These are phyloP conservation scores for Mesitornis unicolor DNA, from an alignment of 2,113 vertebrate genomes.

Conservation along the genomic window DNA sequence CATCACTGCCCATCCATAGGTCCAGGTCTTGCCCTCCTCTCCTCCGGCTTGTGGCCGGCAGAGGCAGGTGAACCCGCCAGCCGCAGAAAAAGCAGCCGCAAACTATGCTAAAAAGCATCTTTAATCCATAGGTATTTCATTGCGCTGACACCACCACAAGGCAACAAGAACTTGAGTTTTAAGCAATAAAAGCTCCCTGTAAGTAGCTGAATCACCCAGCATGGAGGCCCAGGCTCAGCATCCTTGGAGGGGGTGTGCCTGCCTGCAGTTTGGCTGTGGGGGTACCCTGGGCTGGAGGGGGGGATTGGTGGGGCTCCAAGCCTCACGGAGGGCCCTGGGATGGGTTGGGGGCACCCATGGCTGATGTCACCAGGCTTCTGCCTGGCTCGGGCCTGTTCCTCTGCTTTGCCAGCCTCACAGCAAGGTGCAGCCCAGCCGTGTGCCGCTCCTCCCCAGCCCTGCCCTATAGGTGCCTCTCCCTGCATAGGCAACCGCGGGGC, in stretches of 20 bases:
- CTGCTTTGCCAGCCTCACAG: background rate
- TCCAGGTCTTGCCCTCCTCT: background rate
- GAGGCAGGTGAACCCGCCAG: background rate
- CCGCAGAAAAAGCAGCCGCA: background rate
- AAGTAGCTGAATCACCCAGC: conserved; percentile 44
- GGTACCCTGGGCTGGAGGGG: background rate
- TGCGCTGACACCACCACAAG: background rate
- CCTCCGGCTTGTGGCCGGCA: background rate
- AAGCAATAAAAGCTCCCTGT: background rate
- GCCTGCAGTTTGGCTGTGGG: background rate
- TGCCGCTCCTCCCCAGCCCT: background rate
- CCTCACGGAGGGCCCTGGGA: rapidly evolving
- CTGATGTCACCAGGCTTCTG: background rate
- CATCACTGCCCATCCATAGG: background rate
- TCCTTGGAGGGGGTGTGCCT: rapidly evolving
- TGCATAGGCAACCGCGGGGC: background rate
- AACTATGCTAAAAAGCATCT: background rate
- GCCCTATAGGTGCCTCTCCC: background rate
- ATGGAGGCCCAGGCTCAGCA: background rate
- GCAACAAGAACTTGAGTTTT: background rate
- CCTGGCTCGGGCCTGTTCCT: background rate
- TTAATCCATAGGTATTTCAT: background rate
- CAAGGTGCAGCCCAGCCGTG: background rate
- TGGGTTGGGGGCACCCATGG: rapidly evolving
- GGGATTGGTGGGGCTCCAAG: rapidly evolving